Evolutionary conservation across 2,888 invertebrate genomes (phyloP).

Genomic region (Xestia rhomboidea): DNA sequence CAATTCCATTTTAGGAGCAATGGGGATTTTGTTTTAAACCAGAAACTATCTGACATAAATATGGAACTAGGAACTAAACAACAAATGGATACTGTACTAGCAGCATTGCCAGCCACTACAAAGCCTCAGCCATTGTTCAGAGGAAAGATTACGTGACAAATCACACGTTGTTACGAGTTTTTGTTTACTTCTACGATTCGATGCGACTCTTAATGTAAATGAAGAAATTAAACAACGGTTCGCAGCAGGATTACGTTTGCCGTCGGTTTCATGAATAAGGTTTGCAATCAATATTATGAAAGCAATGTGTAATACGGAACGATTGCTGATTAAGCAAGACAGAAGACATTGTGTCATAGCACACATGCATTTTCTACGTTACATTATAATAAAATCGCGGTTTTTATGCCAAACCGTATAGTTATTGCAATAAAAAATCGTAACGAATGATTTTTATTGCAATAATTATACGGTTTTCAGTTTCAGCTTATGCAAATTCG

Average conservation of each 20-base stretch:
- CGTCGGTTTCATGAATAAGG: conserved; percentile 7
- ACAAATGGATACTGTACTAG: neutral
- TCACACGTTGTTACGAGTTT: neutral
- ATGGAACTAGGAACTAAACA: neutral
- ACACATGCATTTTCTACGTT: conserved; percentile 9
- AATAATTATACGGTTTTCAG: no score
- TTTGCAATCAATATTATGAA: conserved; percentile 40
- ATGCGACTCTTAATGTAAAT: no score
- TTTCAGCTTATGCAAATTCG: neutral
- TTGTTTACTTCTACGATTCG: neutral
- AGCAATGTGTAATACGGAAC: conserved; percentile 22
- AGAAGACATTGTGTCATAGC: conserved; percentile 31
- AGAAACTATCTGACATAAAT: neutral
- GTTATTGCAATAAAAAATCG: conserved; percentile 7
- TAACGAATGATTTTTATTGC: no score
- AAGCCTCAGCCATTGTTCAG: neutral
- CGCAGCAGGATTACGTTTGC: conserved; percentile 4
- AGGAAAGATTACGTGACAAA: conserved; percentile 2
- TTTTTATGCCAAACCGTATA: conserved; percentile 4
- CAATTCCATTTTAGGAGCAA: neutral
- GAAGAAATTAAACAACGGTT: conserved; percentile 3
- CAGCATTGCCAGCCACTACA: neutral
- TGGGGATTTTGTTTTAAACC: neutral
- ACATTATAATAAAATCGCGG: conserved; percentile 13
- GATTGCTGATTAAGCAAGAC: conserved; percentile 26